Evolutionary conservation across 2,888 invertebrate species (phyloP).

Genomic region (Mythimna ferrago): DNA sequence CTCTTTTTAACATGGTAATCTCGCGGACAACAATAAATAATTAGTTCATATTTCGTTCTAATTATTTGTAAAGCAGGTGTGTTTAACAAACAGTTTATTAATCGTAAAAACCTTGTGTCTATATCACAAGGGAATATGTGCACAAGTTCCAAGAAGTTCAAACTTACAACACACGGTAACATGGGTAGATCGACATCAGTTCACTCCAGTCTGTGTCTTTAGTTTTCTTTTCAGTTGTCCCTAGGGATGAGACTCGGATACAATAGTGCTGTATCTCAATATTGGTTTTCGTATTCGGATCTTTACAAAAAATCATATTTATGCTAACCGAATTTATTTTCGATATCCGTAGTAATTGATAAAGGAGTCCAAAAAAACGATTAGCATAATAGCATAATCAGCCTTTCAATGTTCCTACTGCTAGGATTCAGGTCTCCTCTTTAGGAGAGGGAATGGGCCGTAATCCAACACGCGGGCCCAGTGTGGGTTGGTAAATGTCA

Average conservation of each 20-base stretch:
- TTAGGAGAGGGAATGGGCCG: too few relatives aligned
- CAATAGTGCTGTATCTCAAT: constrained; percentile 29
- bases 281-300: constrained; percentile 16
- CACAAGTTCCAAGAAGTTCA: constrained; percentile 26
- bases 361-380: not conserved
- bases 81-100: not conserved
- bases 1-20: not conserved
- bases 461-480: too few relatives aligned
- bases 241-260: constrained; percentile 32
- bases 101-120: not conserved
- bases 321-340: not conserved
- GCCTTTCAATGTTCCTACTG: too few relatives aligned
- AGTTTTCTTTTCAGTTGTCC: constrained; percentile 48
- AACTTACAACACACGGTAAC: constrained; percentile 27
- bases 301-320: not conserved
- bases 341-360: not conserved
- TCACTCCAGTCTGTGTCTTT: constrained; percentile 42
- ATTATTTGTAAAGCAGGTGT: constrained; percentile 2
- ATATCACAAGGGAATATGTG: too few relatives aligned
- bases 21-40: not conserved
- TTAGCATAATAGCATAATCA: too few relatives aligned
- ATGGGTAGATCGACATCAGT: constrained; percentile 52
- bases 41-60: not conserved
- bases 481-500: too few relatives aligned
- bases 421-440: too few relatives aligned